Evolutionary conservation across 2,797 vertebrate genomes (phyloP).

Genomic region (Characodon lateralis): DNA sequence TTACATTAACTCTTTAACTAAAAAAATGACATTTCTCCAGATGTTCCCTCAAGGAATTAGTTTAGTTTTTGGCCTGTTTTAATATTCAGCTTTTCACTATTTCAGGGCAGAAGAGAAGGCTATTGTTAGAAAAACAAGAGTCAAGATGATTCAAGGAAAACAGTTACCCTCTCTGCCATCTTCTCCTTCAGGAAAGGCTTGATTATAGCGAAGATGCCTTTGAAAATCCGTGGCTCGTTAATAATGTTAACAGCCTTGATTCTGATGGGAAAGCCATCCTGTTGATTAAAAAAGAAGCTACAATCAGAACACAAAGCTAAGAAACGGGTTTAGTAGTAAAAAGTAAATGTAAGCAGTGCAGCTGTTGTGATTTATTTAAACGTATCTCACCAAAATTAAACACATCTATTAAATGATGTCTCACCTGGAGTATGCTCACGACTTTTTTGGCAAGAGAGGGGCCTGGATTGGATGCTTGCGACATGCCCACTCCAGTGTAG

Average conservation of each 20-base stretch:
- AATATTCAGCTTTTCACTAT: neutral
- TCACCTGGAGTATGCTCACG: slow-evolving; percentile 97
- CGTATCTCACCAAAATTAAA: neutral
- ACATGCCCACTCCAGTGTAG: slow-evolving; percentile 96
- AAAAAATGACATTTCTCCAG: neutral
- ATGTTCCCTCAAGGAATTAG: neutral
- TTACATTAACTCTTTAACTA: neutral
- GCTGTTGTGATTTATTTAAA: too few relatives aligned
- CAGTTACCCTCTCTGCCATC: slow-evolving; percentile 95
- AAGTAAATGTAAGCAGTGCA: neutral
- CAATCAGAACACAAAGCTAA: slow-evolving; percentile 26
- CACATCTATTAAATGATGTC: neutral
- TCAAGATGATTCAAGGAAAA: slow-evolving; percentile 19
- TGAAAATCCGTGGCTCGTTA: slow-evolving; percentile 97
- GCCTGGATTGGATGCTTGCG: slow-evolving; percentile 96
- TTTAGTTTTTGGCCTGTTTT: neutral
- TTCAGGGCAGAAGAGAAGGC: neutral
- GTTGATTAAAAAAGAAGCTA: slow-evolving; percentile 39
- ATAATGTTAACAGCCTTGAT: slow-evolving; percentile 98
- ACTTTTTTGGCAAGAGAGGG: slow-evolving; percentile 98
- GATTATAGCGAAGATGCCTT: slow-evolving; percentile 98
- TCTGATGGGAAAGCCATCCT: slow-evolving; percentile 98
- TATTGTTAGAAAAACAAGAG: too few relatives aligned
- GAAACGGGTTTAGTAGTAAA: neutral
- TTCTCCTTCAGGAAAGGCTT: slow-evolving; percentile 99